A percentile compares a stretch with the other conserved stretches of the same genome.
Evolutionary conservation across 2,888 invertebrate species (phyloP).

Genomic region (Elysia crispata): DNA sequence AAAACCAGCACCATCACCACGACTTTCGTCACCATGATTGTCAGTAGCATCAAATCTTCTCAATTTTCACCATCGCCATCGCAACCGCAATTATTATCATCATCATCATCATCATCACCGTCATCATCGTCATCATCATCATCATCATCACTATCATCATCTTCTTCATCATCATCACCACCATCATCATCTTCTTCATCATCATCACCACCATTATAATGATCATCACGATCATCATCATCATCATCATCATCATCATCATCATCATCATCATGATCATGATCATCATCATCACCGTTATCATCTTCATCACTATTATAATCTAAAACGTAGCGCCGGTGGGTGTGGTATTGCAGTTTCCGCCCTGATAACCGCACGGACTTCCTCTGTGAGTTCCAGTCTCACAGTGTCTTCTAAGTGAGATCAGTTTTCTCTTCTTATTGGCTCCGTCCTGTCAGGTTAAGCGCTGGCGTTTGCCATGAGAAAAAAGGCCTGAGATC

Average conservation of each 20-base stretch:
- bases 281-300: not conserved
- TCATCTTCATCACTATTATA: constrained; percentile 20
- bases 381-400: constrained; percentile 40
- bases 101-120: no score
- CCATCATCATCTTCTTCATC: constrained; percentile 16
- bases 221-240: constrained; percentile 16
- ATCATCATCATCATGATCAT: constrained; percentile 11
- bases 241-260: constrained; percentile 25
- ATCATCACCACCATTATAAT: constrained; percentile 14
- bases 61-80: no score
- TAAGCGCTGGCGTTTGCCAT: constrained; percentile 54
- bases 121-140: constrained; percentile 1
- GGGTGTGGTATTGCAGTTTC: no score
- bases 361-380: not conserved
- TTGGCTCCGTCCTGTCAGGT: constrained; percentile 47
- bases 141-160: not conserved
- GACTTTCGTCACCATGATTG: no score
- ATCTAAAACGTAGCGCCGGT: no score
- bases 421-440: no score
- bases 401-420: constrained; percentile 52
- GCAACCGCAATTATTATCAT: no score
- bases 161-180: not conserved
- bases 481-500: no score
- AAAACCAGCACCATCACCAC: no score
- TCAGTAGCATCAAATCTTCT: no score